phyloP scores from a whole-genome alignment of 2,113 vertebrate genomes.

The Eurystomus gularis region DNA sequence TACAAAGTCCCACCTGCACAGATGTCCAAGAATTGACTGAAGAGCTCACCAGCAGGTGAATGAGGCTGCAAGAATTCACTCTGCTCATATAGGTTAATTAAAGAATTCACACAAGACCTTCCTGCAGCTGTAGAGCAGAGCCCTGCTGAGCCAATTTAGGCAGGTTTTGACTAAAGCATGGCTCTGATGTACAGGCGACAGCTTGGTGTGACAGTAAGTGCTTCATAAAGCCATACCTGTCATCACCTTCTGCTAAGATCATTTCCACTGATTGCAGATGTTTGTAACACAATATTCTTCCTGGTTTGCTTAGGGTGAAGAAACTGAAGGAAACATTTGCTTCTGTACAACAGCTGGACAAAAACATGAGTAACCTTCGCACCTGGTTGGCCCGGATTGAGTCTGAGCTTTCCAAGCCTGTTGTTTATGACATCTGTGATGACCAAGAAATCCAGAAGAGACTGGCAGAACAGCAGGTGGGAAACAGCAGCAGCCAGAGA shows the following conservation, averaged over 20 bases:
- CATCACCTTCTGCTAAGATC: not conserved
- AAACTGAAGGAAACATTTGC: conserved; percentile 94
- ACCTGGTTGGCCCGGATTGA: conserved; percentile 92
- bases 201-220: not conserved
- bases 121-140: not conserved
- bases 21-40: not conserved
- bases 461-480: conserved; percentile 92
- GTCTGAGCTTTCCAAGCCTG: conserved; percentile 89
- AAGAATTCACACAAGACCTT: not conserved
- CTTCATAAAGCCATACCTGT: not conserved
- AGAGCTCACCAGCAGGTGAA: not conserved
- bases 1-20: not conserved
- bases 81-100: not conserved
- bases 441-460: conserved; percentile 93
- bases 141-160: not conserved
- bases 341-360: conserved; percentile 91
- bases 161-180: not conserved
- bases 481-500: not conserved
- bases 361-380: conserved; percentile 94
- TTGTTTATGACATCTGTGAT: conserved; percentile 88
- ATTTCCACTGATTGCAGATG: not conserved
- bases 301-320: conserved; percentile 83
- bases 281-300: conserved; percentile 36
- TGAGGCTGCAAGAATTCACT: not conserved
- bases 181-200: not conserved